phyloP scores from a whole-genome alignment of 2,888 invertebrate genomes.

The Clivina fossor region DNA sequence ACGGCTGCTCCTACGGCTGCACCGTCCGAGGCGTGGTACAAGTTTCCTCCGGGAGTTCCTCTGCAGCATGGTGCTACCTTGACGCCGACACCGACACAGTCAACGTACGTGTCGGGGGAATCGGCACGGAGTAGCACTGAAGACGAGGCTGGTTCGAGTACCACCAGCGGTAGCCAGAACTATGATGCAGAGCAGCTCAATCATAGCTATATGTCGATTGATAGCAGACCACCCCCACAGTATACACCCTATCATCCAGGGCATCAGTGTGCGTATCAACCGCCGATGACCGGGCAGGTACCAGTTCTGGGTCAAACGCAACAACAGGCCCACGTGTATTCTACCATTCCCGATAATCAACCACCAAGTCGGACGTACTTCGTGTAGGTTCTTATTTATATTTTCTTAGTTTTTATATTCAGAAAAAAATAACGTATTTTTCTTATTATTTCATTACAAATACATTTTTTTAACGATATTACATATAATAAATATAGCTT shows the following conservation, averaged over 20 bases:
- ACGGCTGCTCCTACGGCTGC: slow-evolving; percentile 75
- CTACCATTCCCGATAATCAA: slow-evolving; percentile 53
- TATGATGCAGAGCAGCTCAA: slow-evolving; percentile 66
- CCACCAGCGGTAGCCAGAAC: slow-evolving; percentile 57
- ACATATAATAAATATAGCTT: too few species aligned
- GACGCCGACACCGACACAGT: slow-evolving; percentile 64
- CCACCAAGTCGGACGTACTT: slow-evolving; percentile 53
- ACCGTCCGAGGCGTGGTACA: slow-evolving; percentile 71
- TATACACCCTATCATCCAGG: slow-evolving; percentile 49
- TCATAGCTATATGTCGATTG: slow-evolving; percentile 70
- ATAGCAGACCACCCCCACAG: slow-evolving; percentile 52
- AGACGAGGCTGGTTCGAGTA: slow-evolving; percentile 58
- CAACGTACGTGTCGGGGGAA: slow-evolving; percentile 62
- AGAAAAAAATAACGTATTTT: too few species aligned
- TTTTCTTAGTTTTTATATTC: too few species aligned
- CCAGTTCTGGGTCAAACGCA: slow-evolving; percentile 19
- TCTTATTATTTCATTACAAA: too few species aligned
- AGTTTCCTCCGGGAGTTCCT: slow-evolving; percentile 61
- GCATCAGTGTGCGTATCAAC: slow-evolving; percentile 29
- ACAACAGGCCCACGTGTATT: slow-evolving; percentile 50
- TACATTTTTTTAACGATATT: too few species aligned
- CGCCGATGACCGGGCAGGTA: slow-evolving; percentile 19
- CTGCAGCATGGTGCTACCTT: slow-evolving; percentile 55
- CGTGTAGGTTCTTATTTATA: too few species aligned
- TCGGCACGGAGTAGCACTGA: slow-evolving; percentile 54